Conservation (phyloP, 2,113 vertebrate genomes). For the Prochilodus magdalenae region DNA sequence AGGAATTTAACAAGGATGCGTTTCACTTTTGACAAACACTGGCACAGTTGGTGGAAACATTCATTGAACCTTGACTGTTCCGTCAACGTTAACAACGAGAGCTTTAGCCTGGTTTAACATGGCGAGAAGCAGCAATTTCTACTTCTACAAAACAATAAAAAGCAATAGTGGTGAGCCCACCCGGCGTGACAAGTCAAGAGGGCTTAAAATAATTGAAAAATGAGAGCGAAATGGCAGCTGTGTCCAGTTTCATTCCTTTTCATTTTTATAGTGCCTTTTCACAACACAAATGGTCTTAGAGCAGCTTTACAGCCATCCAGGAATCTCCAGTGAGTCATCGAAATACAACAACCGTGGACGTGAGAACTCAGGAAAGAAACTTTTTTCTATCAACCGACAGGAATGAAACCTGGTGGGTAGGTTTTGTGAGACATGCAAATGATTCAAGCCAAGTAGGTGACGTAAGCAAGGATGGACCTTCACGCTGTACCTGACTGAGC, state of each 20-base stretch:
- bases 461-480: too few relatives aligned
- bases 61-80: neutral
- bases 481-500: too few relatives aligned
- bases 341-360: neutral
- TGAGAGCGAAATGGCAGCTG: neutral
- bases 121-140: neutral
- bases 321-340: neutral
- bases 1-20: too few relatives aligned
- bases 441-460: too few relatives aligned
- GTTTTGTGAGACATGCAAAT: too few relatives aligned
- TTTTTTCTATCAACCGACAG: too few relatives aligned
- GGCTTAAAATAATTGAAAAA: neutral
- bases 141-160: neutral
- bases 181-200: neutral
- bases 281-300: neutral
- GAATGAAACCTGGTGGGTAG: too few relatives aligned
- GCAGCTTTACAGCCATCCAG: neutral
- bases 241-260: neutral
- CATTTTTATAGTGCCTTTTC: neutral
- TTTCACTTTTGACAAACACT: neutral
- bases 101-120: neutral
- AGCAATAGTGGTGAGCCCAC: neutral
- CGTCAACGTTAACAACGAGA: neutral
- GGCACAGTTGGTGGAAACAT: neutral
- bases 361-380: neutral